Base-by-base conservation (phyloP, 35 echinoderm and acorn worm genomes). In the Apostichopus parvimensis region DNA sequence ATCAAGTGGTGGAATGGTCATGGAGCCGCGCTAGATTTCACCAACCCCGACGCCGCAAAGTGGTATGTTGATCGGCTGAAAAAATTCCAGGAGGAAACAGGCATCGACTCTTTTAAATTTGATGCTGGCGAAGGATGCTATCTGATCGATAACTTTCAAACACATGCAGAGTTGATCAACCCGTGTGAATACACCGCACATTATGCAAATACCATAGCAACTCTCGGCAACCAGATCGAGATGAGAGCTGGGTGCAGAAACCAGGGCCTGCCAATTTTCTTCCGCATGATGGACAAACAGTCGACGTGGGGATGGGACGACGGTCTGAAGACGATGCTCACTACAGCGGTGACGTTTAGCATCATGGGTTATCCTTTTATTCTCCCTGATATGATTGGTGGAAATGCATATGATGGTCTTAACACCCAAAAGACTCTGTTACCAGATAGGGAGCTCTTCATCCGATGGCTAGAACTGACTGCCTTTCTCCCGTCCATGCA, bases 401-500 rank as follows among this genome's bases (percentile, higher is more conserved):
- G 95, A 6, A 96, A 94, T 94, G 95, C 73, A 0, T 96, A 94
- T 53, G 65, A 54, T 15, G 57, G 65, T 61, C 7, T 13, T n/a
- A 70, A 78, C 14, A 64, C 92, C 28, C 90, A 81, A 58, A 77
- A 66, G 21, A 62, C 24, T 1, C 13, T 55, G 15, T 62, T 91
- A 72, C 95, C 95, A 77, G 95, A 96, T 20, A 89, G 70, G 77
- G 95, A 96, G 54, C 89, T 96, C 9, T 96, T 91, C 58, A 94
- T 96, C 26, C 89, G 95, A 18, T 96, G 95, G 95, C 73, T 96
- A 53, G 68, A 96, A 45, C 68, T 96, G 5, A 88, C 89, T 53
- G 92, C 95, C 8, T 96, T 94, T 58, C 95, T 96, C 59, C 95
- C 92, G 34, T 71, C 92, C 52, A 96, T 96, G 95, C 95, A 96